Base-by-base conservation (phyloP, 2,797 vertebrate species). In the Anomalospiza imberbis region DNA sequence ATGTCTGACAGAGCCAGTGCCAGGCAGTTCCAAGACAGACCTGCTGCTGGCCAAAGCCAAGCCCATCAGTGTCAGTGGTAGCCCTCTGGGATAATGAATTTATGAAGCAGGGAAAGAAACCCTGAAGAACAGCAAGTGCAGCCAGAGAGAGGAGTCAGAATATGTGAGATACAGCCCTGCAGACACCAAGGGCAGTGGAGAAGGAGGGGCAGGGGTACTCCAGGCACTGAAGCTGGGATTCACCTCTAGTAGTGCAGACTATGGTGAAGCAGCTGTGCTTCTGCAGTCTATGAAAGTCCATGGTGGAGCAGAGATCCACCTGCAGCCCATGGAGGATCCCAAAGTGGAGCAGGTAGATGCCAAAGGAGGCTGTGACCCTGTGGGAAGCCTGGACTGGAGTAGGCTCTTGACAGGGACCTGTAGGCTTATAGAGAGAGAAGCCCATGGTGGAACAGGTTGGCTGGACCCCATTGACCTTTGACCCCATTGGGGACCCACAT, bases 401-500 rank as follows among this genome's bases (percentile, higher is more conserved):
- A 55, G 42, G 12, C 25, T 55, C 31, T n/a, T 83, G 24, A 12
- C 5, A 40, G 51, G 60, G 31, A 65, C 17, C 34, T 65, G 51
- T 84, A 44, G 14, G 44, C 17, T 29, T 4, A 25, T 31, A 31
- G 42, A 83, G 29, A 34, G n/a, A 19, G 7, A 9, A 55, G 42
- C 16, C 25, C 36, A 32, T 4, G 3, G 45, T 36, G 61, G 28
- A 44, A 15, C 15, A 67, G 22, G 12, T 58, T 66, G 54, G 5
- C 22, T 51, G 22, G 38, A 42, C 40, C 14, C 40, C 40, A 40
- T 13, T 40, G 38, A 67, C 28, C 10, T 67, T 42, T 24, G 32
- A 34, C 7, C 13, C 25, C 26, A 6, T 0, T 31, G 17, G 26
- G 6, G 5, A 60, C 19, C 19, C n/a, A 68, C 12, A 24, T 10